Conservation (phyloP, 2,888 invertebrate genomes). For the Anoncus sp. region DNA sequence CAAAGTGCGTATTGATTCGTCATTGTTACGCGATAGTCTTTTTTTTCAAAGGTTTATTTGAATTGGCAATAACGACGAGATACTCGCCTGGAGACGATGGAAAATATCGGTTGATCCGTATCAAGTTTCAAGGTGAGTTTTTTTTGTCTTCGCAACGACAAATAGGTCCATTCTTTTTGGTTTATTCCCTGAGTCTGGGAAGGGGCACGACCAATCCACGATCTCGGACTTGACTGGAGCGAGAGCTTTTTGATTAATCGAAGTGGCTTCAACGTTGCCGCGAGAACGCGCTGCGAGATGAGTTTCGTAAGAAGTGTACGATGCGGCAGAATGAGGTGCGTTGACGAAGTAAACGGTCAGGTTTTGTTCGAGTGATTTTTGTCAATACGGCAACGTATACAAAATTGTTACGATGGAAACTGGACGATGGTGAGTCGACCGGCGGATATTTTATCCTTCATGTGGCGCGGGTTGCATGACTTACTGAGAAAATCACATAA, state of each 20-base stretch:
- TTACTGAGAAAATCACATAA: no score
- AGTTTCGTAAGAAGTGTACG: not conserved
- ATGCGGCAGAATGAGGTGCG: not conserved
- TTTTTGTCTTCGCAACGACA: no score
- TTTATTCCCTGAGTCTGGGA: not conserved
- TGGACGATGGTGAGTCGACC: not conserved
- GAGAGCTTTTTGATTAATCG: not conserved
- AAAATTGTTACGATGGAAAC: not conserved
- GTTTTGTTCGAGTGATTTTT: not conserved
- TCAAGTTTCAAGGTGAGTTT: no score
- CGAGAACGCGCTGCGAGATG: not conserved
- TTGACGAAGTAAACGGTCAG: not conserved
- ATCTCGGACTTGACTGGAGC: not conserved
- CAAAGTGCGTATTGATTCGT: constrained; percentile 56
- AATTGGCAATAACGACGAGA: no score
- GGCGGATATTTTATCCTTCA: not conserved
- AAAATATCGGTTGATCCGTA: no score
- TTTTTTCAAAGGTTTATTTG: not conserved
- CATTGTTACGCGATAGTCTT: not conserved
- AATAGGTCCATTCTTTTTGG: no score
- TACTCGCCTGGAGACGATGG: no score
- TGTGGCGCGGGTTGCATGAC: no score
- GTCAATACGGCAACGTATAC: not conserved
- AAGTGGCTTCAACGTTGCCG: not conserved
- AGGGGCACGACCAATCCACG: not conserved